Conservation (phyloP, 1,140 invertebrate species). For the Saccostrea cuccullata region DNA sequence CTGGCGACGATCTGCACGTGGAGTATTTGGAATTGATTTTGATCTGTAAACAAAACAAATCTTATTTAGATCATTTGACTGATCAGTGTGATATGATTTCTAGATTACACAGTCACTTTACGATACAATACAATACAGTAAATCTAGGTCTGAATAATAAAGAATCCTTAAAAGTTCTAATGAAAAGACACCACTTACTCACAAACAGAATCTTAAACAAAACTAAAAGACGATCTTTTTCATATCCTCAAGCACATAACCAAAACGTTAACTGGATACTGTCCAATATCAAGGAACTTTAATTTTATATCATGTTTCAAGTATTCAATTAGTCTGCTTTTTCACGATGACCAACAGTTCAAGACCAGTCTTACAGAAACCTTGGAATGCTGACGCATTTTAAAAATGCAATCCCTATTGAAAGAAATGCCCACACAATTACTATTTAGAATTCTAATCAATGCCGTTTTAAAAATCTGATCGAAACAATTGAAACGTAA, state of each 20-base stretch:
- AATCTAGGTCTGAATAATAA: too few species aligned
- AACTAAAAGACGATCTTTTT: not conserved
- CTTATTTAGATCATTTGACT: too few species aligned
- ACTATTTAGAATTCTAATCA: conserved; percentile 16
- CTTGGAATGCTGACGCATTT: not conserved
- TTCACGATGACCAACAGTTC: conserved; percentile 1
- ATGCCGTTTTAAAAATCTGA: not conserved
- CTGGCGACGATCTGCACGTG: conserved; percentile 38
- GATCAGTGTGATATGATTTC: too few species aligned
- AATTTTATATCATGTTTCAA: not conserved
- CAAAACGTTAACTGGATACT: not conserved
- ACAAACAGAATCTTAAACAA: not conserved
- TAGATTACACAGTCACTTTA: too few species aligned
- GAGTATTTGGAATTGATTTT: conserved; percentile 45
- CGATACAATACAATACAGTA: too few species aligned
- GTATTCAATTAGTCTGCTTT: conserved; percentile 2
- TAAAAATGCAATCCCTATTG: not conserved
- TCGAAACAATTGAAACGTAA: not conserved
- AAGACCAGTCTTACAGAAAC: not conserved
- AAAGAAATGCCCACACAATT: not conserved
- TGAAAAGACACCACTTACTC: not conserved
- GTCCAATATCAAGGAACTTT: not conserved
- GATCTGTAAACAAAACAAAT: conserved; percentile 39
- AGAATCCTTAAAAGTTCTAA: not conserved
- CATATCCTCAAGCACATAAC: not conserved